Conservation (phyloP, 2,113 vertebrate species). For the Platichthys stellatus region DNA sequence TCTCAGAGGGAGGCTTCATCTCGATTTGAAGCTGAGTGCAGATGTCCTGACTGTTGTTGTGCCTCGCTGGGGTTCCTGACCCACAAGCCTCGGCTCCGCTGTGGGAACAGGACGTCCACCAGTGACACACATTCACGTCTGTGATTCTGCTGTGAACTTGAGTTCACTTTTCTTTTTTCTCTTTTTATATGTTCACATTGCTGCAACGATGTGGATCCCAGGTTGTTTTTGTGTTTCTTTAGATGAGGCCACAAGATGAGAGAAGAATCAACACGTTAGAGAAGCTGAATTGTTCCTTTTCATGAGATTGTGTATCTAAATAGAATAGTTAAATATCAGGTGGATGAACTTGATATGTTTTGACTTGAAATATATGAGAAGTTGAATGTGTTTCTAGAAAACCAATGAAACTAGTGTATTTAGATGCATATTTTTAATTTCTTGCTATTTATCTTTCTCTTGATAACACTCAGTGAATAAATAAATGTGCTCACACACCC, state of each 20-base stretch:
- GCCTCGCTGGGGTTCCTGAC: constrained; percentile 66
- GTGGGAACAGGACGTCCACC: constrained; percentile 38
- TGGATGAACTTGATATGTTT: not conserved
- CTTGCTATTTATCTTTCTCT: not conserved
- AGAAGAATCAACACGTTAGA: no score
- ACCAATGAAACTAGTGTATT: no score
- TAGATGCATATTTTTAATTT: no score
- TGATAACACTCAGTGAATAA: no score
- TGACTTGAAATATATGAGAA: no score
- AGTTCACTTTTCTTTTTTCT: not conserved
- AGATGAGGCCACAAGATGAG: no score
- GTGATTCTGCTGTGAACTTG: constrained; percentile 8
- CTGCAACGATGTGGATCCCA: no score
- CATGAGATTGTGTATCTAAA: no score
- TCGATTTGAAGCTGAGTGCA: constrained; percentile 54
- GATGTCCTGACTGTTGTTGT: constrained; percentile 71
- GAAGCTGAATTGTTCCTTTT: no score
- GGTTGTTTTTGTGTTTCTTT: no score
- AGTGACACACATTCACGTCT: constrained; percentile 7
- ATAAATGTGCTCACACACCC: no score
- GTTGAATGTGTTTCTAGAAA: no score
- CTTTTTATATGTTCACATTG: not conserved
- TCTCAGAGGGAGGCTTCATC: constrained; percentile 55
- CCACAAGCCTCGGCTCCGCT: constrained; percentile 43
- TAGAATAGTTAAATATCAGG: not conserved